phyloP scores from a whole-genome alignment of 35 echinoderm and acorn worm species.

The Diadema setosum region DNA sequence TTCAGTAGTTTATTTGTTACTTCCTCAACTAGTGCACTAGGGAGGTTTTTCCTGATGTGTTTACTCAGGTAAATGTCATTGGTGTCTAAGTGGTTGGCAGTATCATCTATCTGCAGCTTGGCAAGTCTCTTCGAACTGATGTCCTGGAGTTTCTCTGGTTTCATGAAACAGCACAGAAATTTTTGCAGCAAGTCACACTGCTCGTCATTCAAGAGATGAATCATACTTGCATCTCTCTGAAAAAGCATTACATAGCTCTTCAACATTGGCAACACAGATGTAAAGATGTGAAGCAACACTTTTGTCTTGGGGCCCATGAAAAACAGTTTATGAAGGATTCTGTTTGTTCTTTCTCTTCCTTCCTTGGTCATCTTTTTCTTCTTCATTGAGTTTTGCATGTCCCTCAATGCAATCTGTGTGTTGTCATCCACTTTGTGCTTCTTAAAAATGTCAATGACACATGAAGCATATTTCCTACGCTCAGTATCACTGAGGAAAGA shows the following conservation, averaged over 20 bases:
- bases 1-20: too few species aligned
- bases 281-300: conserved; percentile 23
- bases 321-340: conserved; percentile 43
- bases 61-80: too few species aligned
- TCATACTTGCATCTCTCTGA: conserved; percentile 9
- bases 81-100: not conserved
- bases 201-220: conserved; percentile 52
- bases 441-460: conserved; percentile 32
- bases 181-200: conserved; percentile 27
- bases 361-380: conserved; percentile 47
- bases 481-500: conserved; percentile 32
- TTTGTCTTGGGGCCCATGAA: conserved; percentile 21
- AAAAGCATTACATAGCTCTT: conserved; percentile 68
- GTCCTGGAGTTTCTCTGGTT: conserved; percentile 53
- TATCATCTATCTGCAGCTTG: conserved; percentile 2
- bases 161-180: conserved; percentile 50
- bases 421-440: not conserved
- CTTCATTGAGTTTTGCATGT: conserved; percentile 23
- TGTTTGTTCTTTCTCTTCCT: conserved; percentile 18
- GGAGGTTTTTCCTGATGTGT: too few species aligned
- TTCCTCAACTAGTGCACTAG: too few species aligned
- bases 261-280: conserved; percentile 29
- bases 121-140: not conserved
- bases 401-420: not conserved
- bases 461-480: not conserved